phyloP scores from a whole-genome alignment of 2,113 vertebrate genomes.

The Mystacornis crossleyi region DNA sequence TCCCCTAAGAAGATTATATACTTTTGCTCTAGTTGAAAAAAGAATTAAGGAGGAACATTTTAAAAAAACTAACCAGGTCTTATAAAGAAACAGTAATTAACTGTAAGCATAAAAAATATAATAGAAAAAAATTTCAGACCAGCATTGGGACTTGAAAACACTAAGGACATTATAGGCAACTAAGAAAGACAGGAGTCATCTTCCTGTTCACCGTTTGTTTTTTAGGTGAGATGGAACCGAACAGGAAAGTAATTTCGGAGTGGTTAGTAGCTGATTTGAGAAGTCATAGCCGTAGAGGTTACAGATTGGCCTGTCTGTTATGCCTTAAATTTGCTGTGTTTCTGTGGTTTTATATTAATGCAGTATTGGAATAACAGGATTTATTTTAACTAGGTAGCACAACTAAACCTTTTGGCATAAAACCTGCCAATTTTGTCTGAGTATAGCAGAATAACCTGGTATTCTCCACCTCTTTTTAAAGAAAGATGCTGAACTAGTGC shows the following conservation, averaged over 20 bases:
- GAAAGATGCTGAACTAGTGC: neutral
- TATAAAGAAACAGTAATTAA: neutral
- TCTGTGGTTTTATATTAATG: neutral
- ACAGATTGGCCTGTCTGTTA: neutral
- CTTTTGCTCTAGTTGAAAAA: neutral
- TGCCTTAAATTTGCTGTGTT: neutral
- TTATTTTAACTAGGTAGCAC: neutral
- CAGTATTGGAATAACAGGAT: neutral
- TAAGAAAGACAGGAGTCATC: neutral
- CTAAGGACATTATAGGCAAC: neutral
- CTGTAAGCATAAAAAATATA: neutral
- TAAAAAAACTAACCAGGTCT: neutral
- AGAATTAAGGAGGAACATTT: neutral
- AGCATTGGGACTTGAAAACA: neutral
- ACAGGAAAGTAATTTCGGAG: neutral
- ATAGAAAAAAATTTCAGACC: neutral
- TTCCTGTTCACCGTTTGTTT: neutral
- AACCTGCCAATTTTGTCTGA: neutral
- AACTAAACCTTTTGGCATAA: neutral
- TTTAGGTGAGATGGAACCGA: neutral
- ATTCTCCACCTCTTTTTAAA: neutral
- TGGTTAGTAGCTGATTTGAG: neutral
- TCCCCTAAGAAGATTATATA: fast-evolving
- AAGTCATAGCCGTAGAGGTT: neutral
- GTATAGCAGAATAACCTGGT: neutral